phyloP scores from a whole-genome alignment of 1,140 invertebrate genomes.

The Microplitis mediator region DNA sequence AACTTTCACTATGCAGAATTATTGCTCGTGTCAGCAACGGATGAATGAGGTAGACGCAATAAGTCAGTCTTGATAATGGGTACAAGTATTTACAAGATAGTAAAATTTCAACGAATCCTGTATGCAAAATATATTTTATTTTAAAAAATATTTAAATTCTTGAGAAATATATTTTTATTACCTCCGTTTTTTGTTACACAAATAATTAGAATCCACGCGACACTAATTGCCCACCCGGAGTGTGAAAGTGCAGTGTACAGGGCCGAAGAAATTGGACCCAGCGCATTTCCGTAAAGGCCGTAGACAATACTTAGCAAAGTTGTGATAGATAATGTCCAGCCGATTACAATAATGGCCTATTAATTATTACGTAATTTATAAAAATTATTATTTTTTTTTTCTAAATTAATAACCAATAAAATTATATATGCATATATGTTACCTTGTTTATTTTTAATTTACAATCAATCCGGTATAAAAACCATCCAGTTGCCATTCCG shows the following conservation, averaged over 20 bases:
- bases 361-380: neutral
- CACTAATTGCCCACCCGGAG: slow-evolving; percentile 59
- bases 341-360: slow-evolving; percentile 43
- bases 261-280: slow-evolving; percentile 54
- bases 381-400: neutral
- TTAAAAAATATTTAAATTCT: slow-evolving; percentile 5
- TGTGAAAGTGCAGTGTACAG: slow-evolving; percentile 63
- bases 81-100: slow-evolving; percentile 64
- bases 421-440: slow-evolving; percentile 12
- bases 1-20: slow-evolving; percentile 42
- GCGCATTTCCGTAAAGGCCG: slow-evolving; percentile 47
- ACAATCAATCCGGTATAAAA: slow-evolving; percentile 49
- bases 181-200: slow-evolving; percentile 61
- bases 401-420: slow-evolving; percentile 5
- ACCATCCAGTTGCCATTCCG: slow-evolving; percentile 55
- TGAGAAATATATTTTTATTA: slow-evolving; percentile 28
- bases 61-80: slow-evolving; percentile 66
- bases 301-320: slow-evolving; percentile 52
- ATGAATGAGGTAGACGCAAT: slow-evolving; percentile 66
- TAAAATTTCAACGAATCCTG: slow-evolving; percentile 63
- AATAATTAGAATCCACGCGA: slow-evolving; percentile 63
- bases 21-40: slow-evolving; percentile 44
- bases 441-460: slow-evolving; percentile 51
- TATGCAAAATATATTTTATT: slow-evolving; percentile 1
- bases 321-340: slow-evolving; percentile 46